These are phyloP conservation scores for Poecilia wingei DNA, from an alignment of 2,797 vertebrate species.

Conservation along the genomic window DNA sequence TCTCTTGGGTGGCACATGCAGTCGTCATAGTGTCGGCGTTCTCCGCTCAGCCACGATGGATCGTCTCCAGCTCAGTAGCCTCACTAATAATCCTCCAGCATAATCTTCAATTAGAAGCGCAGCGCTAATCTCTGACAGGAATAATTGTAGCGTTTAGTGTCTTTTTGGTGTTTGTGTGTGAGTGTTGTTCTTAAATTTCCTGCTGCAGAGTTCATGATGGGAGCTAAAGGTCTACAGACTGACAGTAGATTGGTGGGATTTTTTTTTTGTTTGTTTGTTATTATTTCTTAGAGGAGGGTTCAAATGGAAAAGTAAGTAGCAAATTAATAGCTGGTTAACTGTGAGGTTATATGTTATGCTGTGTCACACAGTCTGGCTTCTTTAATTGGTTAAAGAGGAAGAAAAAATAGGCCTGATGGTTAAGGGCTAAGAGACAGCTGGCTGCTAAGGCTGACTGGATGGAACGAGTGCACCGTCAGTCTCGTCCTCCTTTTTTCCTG, in stretches of 20 bases:
- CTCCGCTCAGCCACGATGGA: constrained; percentile 69
- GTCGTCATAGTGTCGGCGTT: constrained; percentile 42
- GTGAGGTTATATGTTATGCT: constrained; percentile 69
- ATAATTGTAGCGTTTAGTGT: constrained; percentile 68
- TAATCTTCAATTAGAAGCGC: constrained; percentile 85
- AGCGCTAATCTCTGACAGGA: constrained; percentile 77
- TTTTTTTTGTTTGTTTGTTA: not conserved
- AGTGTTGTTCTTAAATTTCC: constrained; percentile 40
- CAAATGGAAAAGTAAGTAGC: constrained; percentile 53
- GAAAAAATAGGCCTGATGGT: constrained; percentile 52
- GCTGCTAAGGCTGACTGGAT: constrained; percentile 51
- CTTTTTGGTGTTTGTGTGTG: constrained; percentile 45
- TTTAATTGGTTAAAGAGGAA: constrained; percentile 69
- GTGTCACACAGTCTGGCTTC: constrained; percentile 67
- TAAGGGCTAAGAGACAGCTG: constrained; percentile 64
- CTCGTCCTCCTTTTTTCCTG: constrained; percentile 25
- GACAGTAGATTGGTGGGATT: constrained; percentile 40
- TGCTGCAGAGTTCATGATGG: constrained; percentile 37
- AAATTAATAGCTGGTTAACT: constrained; percentile 71
- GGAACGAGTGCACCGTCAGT: constrained; percentile 4
- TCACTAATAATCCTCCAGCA: constrained; percentile 83
- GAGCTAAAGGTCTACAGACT: constrained; percentile 62
- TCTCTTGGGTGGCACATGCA: constrained; percentile 52
- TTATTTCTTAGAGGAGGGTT: constrained; percentile 12
- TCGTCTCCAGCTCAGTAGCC: constrained; percentile 82